Percentiles rank a stretch among this genome's conserved stretches.
Conservation (phyloP, 2,113 vertebrate species). For the Psittacara wagleri region DNA sequence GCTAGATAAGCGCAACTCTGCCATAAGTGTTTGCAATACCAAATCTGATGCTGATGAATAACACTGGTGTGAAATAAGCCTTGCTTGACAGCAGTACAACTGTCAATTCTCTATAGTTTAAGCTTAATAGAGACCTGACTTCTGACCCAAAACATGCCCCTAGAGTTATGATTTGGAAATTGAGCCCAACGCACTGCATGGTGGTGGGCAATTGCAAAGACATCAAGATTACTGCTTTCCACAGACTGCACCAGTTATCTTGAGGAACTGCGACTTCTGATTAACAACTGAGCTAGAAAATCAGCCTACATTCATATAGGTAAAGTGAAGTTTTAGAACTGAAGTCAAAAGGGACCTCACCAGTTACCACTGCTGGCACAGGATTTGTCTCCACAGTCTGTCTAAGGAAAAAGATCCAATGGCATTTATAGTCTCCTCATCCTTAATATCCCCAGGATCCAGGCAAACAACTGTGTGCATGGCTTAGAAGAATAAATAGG, state of each 20-base stretch:
- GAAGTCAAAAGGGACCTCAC: neutral
- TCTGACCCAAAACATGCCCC: neutral
- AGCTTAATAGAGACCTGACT: neutral
- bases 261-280: neutral
- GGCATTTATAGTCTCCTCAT: neutral
- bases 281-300: neutral
- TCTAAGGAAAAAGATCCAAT: neutral
- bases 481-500: neutral
- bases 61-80: neutral
- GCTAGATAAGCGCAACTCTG: neutral
- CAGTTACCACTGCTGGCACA: rapidly evolving
- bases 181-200: rapidly evolving
- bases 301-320: neutral
- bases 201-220: neutral
- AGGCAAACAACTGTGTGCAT: neutral
- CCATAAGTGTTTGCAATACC: neutral
- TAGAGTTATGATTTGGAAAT: neutral
- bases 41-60: neutral
- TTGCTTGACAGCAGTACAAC: neutral
- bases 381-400: neutral
- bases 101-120: neutral
- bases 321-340: neutral
- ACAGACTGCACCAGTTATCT: neutral
- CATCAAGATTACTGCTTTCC: neutral
- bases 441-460: neutral